phyloP scores from a whole-genome alignment of 2,888 invertebrate species.

The Icerya purchasi region DNA sequence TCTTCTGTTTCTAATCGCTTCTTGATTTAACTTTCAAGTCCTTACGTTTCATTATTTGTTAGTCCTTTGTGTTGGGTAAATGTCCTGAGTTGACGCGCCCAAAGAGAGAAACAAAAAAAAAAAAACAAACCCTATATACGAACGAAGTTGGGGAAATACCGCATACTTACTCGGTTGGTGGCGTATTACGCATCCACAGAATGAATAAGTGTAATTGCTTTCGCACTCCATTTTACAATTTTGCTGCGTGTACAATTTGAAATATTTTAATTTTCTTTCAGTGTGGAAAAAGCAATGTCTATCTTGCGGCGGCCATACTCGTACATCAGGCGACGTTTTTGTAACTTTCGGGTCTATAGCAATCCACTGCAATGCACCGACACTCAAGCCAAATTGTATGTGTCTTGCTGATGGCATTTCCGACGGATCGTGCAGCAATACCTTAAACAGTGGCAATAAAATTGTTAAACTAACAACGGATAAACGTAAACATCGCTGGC shows the following conservation, averaged over 20 bases:
- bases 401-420: conserved; percentile 11
- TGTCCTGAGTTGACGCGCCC: too few relatives aligned
- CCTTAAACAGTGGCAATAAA: too few relatives aligned
- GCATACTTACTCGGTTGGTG: conserved; percentile 13
- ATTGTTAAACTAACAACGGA: too few relatives aligned
- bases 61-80: too few relatives aligned
- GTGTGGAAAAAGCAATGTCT: conserved; percentile 14
- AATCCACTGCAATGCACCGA: conserved; percentile 1
- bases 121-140: too few relatives aligned
- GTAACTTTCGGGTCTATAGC: conserved; percentile 3
- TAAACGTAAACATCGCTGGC: too few relatives aligned
- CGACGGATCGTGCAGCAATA: conserved; percentile 14
- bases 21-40: too few relatives aligned
- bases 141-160: too few relatives aligned
- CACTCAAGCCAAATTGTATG: neutral
- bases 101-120: too few relatives aligned
- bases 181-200: conserved; percentile 14
- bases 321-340: conserved; percentile 2
- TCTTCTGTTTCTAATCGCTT: too few relatives aligned
- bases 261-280: conserved; percentile 12
- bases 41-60: too few relatives aligned
- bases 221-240: conserved; percentile 15
- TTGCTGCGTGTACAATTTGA: conserved; percentile 12
- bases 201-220: conserved; percentile 4
- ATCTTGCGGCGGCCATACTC: conserved; percentile 4